Conservation (phyloP, 2,888 invertebrate genomes). For the Oasisia sp. region DNA sequence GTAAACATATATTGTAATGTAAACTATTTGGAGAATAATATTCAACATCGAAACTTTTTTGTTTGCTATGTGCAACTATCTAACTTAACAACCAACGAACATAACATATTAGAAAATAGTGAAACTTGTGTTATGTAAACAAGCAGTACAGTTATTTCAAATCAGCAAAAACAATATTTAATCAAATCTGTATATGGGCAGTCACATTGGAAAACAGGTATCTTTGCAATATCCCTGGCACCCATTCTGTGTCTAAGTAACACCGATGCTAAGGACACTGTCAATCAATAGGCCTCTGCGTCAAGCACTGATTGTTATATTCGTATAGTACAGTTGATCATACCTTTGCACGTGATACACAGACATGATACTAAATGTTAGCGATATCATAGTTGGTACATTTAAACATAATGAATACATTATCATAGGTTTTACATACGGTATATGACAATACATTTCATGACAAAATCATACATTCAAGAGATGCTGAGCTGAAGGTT, state of each 20-base stretch:
- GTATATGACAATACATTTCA: neutral
- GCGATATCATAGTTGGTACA: too few relatives aligned
- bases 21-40: too few relatives aligned
- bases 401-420: neutral
- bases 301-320: neutral
- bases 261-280: neutral
- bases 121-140: too few relatives aligned
- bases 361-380: neutral
- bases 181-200: too few relatives aligned
- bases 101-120: neutral
- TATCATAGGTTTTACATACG: neutral
- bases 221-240: too few relatives aligned
- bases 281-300: neutral
- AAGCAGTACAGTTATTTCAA: too few relatives aligned
- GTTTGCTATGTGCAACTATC: neutral
- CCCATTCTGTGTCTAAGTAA: neutral
- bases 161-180: too few relatives aligned
- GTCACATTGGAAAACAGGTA: too few relatives aligned
- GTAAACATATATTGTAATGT: too few relatives aligned
- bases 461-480: neutral
- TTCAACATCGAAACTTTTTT: neutral
- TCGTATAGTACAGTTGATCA: neutral
- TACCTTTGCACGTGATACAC: neutral
- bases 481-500: neutral
- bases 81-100: neutral